phyloP scores from a whole-genome alignment of 2,888 invertebrate genomes.

The Arctia plantaginis region DNA sequence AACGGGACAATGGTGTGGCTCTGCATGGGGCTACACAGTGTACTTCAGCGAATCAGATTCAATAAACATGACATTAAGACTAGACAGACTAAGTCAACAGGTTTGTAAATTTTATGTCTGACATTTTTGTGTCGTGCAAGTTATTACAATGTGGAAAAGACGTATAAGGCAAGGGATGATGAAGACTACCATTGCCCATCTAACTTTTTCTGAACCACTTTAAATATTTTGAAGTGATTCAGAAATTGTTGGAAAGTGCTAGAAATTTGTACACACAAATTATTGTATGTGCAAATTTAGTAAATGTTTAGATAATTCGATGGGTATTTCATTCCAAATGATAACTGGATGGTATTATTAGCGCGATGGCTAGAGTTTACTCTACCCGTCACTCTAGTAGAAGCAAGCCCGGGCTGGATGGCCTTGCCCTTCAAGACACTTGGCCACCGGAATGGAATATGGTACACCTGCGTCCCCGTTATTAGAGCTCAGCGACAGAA shows the following conservation, averaged over 20 bases:
- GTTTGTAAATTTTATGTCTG: slow-evolving; percentile 69
- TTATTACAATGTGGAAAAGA: not conserved
- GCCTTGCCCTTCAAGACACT: not conserved
- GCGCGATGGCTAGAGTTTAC: not conserved
- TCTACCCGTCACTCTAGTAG: not conserved
- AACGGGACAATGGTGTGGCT: slow-evolving; percentile 94
- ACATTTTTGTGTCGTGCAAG: not conserved
- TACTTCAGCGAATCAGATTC: slow-evolving; percentile 94
- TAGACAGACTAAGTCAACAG: slow-evolving; percentile 91
- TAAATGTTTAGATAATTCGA: too few species aligned
- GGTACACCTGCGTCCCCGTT: too few species aligned
- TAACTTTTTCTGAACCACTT: not conserved
- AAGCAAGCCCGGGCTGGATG: not conserved
- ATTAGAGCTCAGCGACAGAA: not conserved
- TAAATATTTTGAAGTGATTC: too few species aligned
- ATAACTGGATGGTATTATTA: not conserved
- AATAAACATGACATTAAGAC: slow-evolving; percentile 90
- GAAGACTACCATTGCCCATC: too few species aligned
- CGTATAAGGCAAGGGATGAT: not conserved
- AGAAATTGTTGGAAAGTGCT: too few species aligned
- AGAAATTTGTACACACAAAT: too few species aligned
- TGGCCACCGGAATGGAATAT: not conserved
- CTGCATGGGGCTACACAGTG: slow-evolving; percentile 94
- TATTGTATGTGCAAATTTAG: not conserved
- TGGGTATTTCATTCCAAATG: too few species aligned